Base-by-base conservation (phyloP, 2,113 vertebrate species). In the Leptobrachium ailaonicum region DNA sequence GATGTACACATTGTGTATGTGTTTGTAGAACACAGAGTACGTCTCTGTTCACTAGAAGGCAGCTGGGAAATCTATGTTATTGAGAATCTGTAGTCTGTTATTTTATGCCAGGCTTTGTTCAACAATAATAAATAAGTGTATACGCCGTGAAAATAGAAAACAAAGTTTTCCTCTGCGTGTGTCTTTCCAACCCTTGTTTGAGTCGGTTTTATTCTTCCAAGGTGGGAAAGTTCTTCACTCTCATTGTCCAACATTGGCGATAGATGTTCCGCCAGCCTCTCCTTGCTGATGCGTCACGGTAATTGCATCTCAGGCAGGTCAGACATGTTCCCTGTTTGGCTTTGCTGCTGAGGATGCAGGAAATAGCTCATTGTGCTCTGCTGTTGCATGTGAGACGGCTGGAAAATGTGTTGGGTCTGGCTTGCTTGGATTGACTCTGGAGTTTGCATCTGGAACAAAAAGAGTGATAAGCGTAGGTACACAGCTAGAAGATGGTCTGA, bases 301-400 rank as follows among this genome's bases (percentile, higher is more conserved):
- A 95, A 88, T 73, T 89, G 88, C 92, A 96, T 92, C 86, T 95
- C 95, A 0, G 91, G 80, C 80, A 92, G 88, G 87, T 92, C 92
- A 0, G 91, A 87, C 77, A 94, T 87, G 80, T 87, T 91, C 87
- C 90, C 90, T 86, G 83, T 85, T 44, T 66, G 10, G 68, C 63
- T 3, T 10, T 86, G 87, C 40, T 90, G 87, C 79, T 91, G 92
- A 0, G 85, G 75, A 44, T 90, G 90, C 20, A 94, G 88, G 71
- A 96, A 91, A 86, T 92, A 93, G 80, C 88, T 87, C 84, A 93
- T 77, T 13, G 89, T 82, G 78, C 87, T 89, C 84, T 92, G 91
- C 77, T 90, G 92, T 0, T 87, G 79, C 2, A 91, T 0, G 1
- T 84, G 88, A 60, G 89, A 62, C 0, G 89, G 76, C 85, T 95